A percentile compares a stretch with the other conserved stretches of the same genome.
Evolutionary conservation across 1,140 invertebrate species (phyloP).

Genomic region (Formica exsecta): DNA sequence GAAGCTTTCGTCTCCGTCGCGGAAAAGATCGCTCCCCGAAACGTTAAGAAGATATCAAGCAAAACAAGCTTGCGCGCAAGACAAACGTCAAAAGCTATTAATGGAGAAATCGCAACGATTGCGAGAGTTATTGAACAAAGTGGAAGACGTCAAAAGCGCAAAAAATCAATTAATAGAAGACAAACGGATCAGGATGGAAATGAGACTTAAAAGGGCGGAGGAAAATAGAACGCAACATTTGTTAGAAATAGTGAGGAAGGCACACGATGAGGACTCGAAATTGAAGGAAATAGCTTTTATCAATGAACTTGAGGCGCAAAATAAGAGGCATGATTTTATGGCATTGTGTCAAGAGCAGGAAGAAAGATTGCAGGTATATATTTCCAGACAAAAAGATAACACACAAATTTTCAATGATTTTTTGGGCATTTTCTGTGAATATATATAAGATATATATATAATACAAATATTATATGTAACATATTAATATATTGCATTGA

Average conservation of each 20-base stretch:
- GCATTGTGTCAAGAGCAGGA: constrained; percentile 94
- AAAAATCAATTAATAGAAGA: constrained; percentile 95
- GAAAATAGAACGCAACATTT: constrained; percentile 95
- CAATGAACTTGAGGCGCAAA: constrained; percentile 97
- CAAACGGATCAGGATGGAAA: constrained; percentile 93
- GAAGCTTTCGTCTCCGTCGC: constrained; percentile 96
- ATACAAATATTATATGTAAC: too few relatives aligned
- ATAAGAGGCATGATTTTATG: constrained; percentile 96
- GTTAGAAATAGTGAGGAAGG: constrained; percentile 95
- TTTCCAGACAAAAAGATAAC: not conserved
- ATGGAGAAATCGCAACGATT: constrained; percentile 95
- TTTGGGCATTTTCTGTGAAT: not conserved
- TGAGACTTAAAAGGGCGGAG: constrained; percentile 95
- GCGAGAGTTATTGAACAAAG: constrained; percentile 94
- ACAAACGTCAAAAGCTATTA: constrained; percentile 92
- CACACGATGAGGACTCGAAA: constrained; percentile 99
- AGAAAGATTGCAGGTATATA: constrained; percentile 90
- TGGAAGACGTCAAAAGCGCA: constrained; percentile 95
- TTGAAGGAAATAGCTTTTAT: constrained; percentile 99
- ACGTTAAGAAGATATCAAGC: constrained; percentile 93
- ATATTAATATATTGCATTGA: not conserved
- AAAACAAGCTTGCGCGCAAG: constrained; percentile 94
- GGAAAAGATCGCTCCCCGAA: constrained; percentile 93
- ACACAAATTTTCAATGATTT: constrained; percentile 24
- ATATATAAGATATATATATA: not conserved